Evolutionary conservation across 2,113 vertebrate species (phyloP), one percentile per base, ranked within the genome.

Genomic region (Paraplagusia blochii): DNA sequence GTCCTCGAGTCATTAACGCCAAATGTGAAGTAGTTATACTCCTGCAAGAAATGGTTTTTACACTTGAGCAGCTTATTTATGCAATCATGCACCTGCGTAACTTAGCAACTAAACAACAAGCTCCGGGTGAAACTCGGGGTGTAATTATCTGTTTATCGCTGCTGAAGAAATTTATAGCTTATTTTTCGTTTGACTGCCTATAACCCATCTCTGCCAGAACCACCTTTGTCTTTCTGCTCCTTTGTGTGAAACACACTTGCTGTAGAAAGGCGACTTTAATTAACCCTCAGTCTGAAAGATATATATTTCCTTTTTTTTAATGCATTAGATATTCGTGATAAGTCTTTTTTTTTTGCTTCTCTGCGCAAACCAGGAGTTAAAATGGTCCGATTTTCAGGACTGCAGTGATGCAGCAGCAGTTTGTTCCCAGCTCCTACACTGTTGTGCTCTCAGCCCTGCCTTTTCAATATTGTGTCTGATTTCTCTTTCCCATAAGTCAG

Each of bases 131-230:
- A 74, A 43, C 12, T 56, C 69, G 76, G 1, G 0, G 56, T 69
- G 63, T 76, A 82, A 86, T 85, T 81, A 83, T 76, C 69, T 66
- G 67, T 73, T 63, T 67, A 84, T 80, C 55, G 15, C 58, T 11
- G 22, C 64, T 33, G 59, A 55, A 17, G 15, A 51, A 22, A 51
- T 40, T 69, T 66, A 66, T 63, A 53, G 18, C 22, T 61, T 53
- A 64, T 76, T 75, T 72, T 63, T 64, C 67, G 44, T 11, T 39
- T 51, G 62, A 69, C 59, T 64, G 70, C 53, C 35, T 76, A 65
- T 56, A 63, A 49, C 47, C 12, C 0, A n/a, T 51, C 38, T 56
- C 53, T 18, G 36, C 35, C 33, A 55, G 62, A 14, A 44, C n/a
- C 17, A 34, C 35, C 48, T 49, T 11, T 2, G 8, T 22, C 46